Base-by-base conservation (phyloP, 2,888 invertebrate species). In the Bombylius major region DNA sequence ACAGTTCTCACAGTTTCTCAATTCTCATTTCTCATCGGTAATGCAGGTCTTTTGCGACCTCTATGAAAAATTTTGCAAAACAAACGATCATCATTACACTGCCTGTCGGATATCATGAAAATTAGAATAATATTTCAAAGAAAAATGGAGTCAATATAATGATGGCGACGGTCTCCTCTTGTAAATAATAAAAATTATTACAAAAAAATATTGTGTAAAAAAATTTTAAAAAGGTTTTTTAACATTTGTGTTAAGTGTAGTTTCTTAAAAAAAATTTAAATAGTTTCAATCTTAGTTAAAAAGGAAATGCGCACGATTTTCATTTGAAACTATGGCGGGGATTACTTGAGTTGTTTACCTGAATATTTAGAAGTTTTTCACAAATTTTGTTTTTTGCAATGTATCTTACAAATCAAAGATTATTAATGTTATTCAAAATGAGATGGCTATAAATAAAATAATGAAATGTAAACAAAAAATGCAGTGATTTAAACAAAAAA, bases 141-240 rank as follows among this genome's bases (percentile, higher is more conserved):
- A 66, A 67, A 66, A 65, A 68, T 68, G 67, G 67, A 67, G 68
- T 68, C 67, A 64, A 66, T 65, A 67, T 67, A 67, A 67, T 68
- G 66, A 69, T 70, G 70, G 70, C 70, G 68, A 67, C 65, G 65
- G 65, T 64, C 63, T 61, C 66, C 67, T 69, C 66, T 67, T 68
- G 68, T 69, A 69, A 70, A 69, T 69, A 69, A 66, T 67, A 66
- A 66, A 67, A 65, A 66, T 61, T 58, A 59, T 58, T 58, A 60
- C 59, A 59, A 65, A 59, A 45, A 45, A 39, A 45, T 14, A 1
- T 45, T 45, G 45, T 34, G 42, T 14, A 49, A 49, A 42, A 52
- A 50, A 52, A 42, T 44, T 44, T 47, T 49, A 53, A 47, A 49
- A 48, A 52, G 45, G 45, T 33, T 52, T 50, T 45, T 11, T 5